phyloP scores from a whole-genome alignment of 2,888 invertebrate species.

The Pyralis farinalis region DNA sequence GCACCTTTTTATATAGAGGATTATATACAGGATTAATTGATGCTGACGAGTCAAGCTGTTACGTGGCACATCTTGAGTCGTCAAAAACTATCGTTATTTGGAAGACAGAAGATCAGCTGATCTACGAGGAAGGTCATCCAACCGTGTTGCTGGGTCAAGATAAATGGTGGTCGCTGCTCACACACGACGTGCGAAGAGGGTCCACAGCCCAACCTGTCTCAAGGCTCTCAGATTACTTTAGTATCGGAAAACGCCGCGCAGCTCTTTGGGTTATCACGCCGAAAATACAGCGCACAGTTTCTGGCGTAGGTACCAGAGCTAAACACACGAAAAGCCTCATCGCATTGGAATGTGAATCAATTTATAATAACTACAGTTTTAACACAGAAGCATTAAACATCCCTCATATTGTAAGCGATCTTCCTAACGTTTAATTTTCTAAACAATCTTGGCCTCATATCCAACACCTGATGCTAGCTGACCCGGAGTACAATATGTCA shows the following conservation, averaged over 20 bases:
- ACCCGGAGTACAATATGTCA: conserved; percentile 17
- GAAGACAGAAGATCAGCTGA: no score
- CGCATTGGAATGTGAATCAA: conserved; percentile 12
- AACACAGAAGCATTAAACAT: no score
- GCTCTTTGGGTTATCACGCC: conserved; percentile 8
- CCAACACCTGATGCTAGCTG: conserved; percentile 15
- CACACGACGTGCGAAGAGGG: no score
- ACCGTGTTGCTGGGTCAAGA: no score
- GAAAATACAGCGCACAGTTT: neutral
- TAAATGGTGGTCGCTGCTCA: no score
- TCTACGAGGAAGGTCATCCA: no score
- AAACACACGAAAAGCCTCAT: conserved; percentile 12
- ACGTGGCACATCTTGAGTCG: no score
- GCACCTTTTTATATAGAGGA: no score
- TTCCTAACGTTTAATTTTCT: conserved; percentile 15
- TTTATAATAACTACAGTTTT: conserved; percentile 12
- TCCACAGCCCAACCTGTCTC: no score
- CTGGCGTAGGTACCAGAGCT: conserved; percentile 2
- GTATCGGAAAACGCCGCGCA: conserved; percentile 13
- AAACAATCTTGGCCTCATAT: conserved; percentile 17
- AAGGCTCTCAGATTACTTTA: conserved; percentile 11
- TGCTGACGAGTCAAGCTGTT: no score
- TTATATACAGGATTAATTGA: no score
- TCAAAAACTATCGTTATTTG: no score
- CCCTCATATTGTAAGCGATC: conserved; percentile 11